Conservation (phyloP, 2,888 invertebrate species). For the Lasioglossum oenotherae region DNA sequence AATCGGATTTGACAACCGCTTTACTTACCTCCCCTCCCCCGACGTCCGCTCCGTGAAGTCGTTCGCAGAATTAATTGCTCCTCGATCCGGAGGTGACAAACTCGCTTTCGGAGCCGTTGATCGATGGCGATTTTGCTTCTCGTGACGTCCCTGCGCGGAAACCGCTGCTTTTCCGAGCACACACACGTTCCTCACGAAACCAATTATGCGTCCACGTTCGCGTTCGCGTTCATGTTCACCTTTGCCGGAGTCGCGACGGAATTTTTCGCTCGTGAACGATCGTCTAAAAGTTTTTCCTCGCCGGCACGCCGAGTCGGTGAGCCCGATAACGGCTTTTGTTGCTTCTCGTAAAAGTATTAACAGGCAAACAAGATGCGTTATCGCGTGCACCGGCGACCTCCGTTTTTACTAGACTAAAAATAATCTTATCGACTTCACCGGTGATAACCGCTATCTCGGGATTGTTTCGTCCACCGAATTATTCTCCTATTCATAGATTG, state of each 20-base stretch:
- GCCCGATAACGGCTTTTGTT: slow-evolving; percentile 17
- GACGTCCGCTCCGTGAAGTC: slow-evolving; percentile 35
- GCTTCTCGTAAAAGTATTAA: neutral
- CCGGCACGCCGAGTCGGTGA: neutral
- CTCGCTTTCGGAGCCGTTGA: slow-evolving; percentile 36
- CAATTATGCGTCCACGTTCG: neutral
- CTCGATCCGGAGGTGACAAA: slow-evolving; percentile 47
- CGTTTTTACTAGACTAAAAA: slow-evolving; percentile 8
- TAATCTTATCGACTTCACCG: neutral
- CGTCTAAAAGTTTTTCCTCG: neutral
- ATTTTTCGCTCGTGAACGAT: slow-evolving; percentile 15
- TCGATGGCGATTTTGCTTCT: slow-evolving; percentile 32
- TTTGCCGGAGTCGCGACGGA: neutral
- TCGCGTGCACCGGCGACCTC: neutral
- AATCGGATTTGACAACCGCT: slow-evolving; percentile 48
- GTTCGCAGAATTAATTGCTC: slow-evolving; percentile 55
- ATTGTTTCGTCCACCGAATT: neutral
- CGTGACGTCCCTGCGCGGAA: slow-evolving; percentile 2
- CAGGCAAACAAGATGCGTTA: slow-evolving; percentile 29
- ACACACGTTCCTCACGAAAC: neutral
- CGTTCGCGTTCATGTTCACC: neutral
- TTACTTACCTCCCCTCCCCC: slow-evolving; percentile 40
- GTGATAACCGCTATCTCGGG: neutral
- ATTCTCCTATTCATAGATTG: neutral
- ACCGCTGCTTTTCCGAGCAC: slow-evolving; percentile 12